Evolutionary conservation across 23 tunicate genomes (phyloP), one percentile per base, ranked within the genome.

Genomic region (Ascidia mentula): DNA sequence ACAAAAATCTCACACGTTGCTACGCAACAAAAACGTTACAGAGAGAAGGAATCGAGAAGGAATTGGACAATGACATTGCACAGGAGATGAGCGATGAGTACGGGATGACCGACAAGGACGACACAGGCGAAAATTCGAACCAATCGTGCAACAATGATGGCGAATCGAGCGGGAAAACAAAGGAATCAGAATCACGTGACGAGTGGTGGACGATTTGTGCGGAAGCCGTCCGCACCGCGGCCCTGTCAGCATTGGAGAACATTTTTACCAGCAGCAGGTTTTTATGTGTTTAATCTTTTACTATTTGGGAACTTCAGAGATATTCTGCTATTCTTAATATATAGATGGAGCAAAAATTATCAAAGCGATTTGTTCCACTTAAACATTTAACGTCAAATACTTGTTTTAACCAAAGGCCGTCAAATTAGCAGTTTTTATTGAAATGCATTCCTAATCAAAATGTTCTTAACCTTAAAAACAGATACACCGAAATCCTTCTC

Each of bases 201-300:
- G 86, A 87, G 45, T 87, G 92, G 92, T 75, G 79, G 82, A 76
- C 61, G 0, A 75, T 87, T 38, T 40, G 72, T 46, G 74, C 60
- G 22, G 42, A 32, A 18, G 59, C 74, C 7, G 76, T 81, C 31
- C 33, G 74, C 34, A 70, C 76, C 32, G 18, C 40, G 30, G 92
- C 92, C 26, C 45, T 87, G 0, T 76, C 86, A 6, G 78, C 86
- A 1, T 60, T 87, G 36, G 72, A 87, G 40, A 81, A 81, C 28
- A 82, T 87, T 20, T 87, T 87, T 59, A 87, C 86, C 22, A 81
- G 86, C 74, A 87, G 92, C 82, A 75, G 92, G 92, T 87, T 18
- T 13, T n/a, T 53, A 26, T 53, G 65, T 28, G 65, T 9, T 40
- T 61, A 18, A n/a, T 60, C 36, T 5, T 80, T 65, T 61, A 18